Evolutionary conservation across 2,113 vertebrate species (phyloP).

Genomic region (Willisornis vidua): DNA sequence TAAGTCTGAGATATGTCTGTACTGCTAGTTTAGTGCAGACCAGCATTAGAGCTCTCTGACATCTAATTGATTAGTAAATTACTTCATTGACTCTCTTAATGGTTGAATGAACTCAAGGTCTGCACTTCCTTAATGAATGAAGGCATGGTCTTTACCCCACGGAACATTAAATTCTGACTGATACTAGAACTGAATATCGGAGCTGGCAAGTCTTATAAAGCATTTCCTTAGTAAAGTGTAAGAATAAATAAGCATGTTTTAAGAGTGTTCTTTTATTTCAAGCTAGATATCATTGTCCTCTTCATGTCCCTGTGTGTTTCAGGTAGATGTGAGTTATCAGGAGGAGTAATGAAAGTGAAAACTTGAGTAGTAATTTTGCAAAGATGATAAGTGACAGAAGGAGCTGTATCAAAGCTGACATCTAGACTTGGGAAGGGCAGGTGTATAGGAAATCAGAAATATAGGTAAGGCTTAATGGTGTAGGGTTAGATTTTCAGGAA

Average conservation of each 20-base stretch:
- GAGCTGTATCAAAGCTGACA: background rate
- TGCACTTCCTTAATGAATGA: background rate
- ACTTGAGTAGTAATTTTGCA: background rate
- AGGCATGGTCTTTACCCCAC: background rate
- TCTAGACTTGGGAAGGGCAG: background rate
- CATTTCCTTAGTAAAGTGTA: background rate
- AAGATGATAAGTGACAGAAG: background rate
- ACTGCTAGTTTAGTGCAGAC: background rate
- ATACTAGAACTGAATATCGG: background rate
- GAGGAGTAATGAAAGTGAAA: background rate
- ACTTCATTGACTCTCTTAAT: background rate
- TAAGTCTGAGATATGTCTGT: background rate
- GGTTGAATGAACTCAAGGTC: background rate
- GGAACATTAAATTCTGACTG: background rate
- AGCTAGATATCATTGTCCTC: background rate
- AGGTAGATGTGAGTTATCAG: background rate
- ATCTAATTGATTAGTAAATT: conserved; percentile 2
- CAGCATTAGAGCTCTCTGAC: background rate
- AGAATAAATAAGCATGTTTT: background rate
- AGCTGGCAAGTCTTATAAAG: background rate
- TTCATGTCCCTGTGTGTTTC: background rate
- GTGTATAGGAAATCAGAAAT: background rate
- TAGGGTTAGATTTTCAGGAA: background rate
- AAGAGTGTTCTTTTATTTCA: background rate
- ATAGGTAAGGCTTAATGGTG: background rate